Evolutionary conservation across 2,113 vertebrate species (phyloP).

Genomic region (Tupaia tana): DNA sequence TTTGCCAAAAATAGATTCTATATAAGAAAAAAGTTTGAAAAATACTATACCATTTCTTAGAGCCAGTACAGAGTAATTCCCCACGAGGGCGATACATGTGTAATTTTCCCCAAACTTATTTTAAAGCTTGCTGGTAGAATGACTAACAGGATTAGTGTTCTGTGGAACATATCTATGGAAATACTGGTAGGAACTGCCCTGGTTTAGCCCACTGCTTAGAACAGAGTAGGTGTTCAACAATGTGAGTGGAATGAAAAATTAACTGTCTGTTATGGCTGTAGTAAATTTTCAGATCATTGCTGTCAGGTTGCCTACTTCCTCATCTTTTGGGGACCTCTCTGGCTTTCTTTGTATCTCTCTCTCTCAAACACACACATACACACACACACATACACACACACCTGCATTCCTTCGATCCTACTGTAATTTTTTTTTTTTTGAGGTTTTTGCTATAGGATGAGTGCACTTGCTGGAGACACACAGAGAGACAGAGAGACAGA

Average conservation of each 20-base stretch:
- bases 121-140: neutral
- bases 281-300: neutral
- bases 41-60: neutral
- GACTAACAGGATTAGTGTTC: too few species aligned
- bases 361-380: neutral
- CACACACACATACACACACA: neutral
- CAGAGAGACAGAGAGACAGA: too few species aligned
- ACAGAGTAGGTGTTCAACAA: neutral
- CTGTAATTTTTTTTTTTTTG: neutral
- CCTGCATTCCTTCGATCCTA: neutral
- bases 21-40: neutral
- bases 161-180: neutral
- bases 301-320: neutral
- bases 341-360: too few species aligned
- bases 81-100: neutral
- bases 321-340: neutral
- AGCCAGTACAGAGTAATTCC: neutral
- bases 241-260: neutral
- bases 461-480: too few species aligned
- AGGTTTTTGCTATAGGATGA: too few species aligned
- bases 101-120: neutral
- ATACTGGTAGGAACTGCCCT: neutral
- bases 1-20: conserved; percentile 47
- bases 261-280: neutral
- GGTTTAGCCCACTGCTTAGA: neutral